Evolutionary conservation across 2,113 vertebrate genomes (phyloP).

Genomic region (Pygoscelis adeliae): DNA sequence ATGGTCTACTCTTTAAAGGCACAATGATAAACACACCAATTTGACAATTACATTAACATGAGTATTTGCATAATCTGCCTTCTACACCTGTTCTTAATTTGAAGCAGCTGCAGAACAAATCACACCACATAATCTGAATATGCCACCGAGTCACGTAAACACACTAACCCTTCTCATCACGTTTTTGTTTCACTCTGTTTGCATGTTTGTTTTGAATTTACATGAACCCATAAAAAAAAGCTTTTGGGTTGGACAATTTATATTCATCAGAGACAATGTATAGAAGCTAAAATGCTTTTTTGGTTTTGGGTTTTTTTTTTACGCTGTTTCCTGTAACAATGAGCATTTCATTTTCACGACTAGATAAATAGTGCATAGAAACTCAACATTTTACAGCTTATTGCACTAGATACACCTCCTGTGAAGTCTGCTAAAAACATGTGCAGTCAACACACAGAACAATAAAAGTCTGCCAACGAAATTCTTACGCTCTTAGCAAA

Average conservation of each 20-base stretch:
- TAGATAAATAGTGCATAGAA: neutral
- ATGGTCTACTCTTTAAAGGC: conserved; percentile 78
- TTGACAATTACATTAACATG: conserved; percentile 84
- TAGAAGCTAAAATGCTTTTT: neutral
- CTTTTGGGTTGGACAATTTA: neutral
- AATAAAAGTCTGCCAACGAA: neutral
- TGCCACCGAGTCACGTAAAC: conserved; percentile 14
- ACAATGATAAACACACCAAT: conserved; percentile 82
- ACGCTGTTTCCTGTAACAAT: neutral
- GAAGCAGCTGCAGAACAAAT: conserved; percentile 79
- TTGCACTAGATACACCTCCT: neutral
- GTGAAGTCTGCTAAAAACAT: neutral
- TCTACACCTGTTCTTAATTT: conserved; percentile 84
- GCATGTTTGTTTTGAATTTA: conserved; percentile 16
- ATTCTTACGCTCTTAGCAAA: neutral
- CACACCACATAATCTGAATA: conserved; percentile 65
- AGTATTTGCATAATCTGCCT: conserved; percentile 82
- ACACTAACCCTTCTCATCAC: conserved; percentile 1
- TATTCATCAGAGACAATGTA: neutral
- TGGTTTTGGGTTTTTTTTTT: neutral
- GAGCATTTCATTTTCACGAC: neutral
- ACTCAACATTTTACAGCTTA: neutral
- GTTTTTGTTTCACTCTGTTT: neutral
- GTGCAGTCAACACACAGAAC: neutral
- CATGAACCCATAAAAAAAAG: neutral